Base-by-base conservation (phyloP, 2,113 vertebrate genomes). In the Amphiprion ocellaris region DNA sequence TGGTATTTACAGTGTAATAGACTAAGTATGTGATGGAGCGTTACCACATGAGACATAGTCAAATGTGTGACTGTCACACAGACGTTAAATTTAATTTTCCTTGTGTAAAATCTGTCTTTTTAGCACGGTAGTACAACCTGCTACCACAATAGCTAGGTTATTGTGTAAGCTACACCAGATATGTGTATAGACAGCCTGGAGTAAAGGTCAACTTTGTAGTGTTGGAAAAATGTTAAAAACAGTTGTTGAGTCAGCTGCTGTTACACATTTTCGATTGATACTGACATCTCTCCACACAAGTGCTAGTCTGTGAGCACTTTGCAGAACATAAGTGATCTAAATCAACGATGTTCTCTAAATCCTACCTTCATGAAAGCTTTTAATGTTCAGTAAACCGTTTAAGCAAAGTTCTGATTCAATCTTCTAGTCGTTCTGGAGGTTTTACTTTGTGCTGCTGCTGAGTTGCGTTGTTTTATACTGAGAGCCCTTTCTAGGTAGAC, bases 141-240 rank as follows among this genome's bases (percentile, higher is more conserved):
- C 68, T 69, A 16, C 24, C n/a, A 53, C 56, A 81, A 68, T 30
- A 74, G 10, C 10, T 0, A 1, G 2, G 39, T 49, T 76, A 64
- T 70, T 84, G 74, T 69, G 61, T 62, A 82, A 84, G 44, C 26
- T 21, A 78, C 4, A 37, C 39, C 70, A 76, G 16, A 50, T 76
- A 53, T 53, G 14, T 61, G 41, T 47, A 15, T 30, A 52, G 28
- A 54, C 44, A 16, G 5, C 2, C 24, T 4, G 3, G 71, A 33
- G 28, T 65, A 86, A 88, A 89, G 83, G 78, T 87, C 81, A 77
- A 19, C 46, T 30, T 21, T 37, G 61, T 17, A 30, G 46, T 47
- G 76, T 23, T 81, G 82, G 54, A 61, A 54, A 39, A 69, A 33
- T 52, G 28, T 47, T 33, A 50, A 64, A 37, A 72, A 62, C 26